Evolutionary conservation across 1,140 invertebrate species (phyloP).

Genomic region (Andricus grossulariae): DNA sequence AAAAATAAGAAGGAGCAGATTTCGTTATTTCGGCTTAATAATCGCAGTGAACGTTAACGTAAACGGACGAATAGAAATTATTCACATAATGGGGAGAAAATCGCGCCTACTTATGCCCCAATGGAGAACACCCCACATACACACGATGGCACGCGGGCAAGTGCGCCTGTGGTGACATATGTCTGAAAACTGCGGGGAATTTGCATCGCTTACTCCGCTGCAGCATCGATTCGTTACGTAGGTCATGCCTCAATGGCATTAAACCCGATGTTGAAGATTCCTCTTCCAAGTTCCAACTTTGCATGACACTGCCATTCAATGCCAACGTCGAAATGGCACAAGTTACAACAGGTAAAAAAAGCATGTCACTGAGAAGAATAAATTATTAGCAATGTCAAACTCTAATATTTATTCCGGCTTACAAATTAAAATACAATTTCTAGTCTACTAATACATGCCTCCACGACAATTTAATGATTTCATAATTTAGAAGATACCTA

Average conservation of each 20-base stretch:
- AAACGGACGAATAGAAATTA: constrained; percentile 43
- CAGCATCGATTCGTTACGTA: constrained; percentile 19
- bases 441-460: too few relatives aligned
- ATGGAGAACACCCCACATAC: constrained; percentile 20
- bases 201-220: constrained; percentile 28
- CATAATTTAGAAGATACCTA: too few relatives aligned
- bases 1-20: too few relatives aligned
- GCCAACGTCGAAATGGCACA: constrained; percentile 22
- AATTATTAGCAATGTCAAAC: constrained; percentile 4
- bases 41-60: constrained; percentile 29
- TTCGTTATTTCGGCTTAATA: too few relatives aligned
- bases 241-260: constrained; percentile 3
- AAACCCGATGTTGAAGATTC: constrained; percentile 2
- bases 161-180: constrained; percentile 45
- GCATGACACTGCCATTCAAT: constrained; percentile 22
- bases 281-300: constrained; percentile 13
- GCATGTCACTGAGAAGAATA: constrained; percentile 13
- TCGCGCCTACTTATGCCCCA: background rate
- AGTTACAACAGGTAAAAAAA: constrained; percentile 19
- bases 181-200: constrained; percentile 40
- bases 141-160: constrained; percentile 31
- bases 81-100: constrained; percentile 19
- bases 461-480: too few relatives aligned
- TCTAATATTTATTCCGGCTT: background rate
- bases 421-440: background rate